Evolutionary conservation across 2,113 vertebrate genomes (phyloP), one percentile per base, ranked within the genome.

Genomic region (Illadopsis cleaveri): DNA sequence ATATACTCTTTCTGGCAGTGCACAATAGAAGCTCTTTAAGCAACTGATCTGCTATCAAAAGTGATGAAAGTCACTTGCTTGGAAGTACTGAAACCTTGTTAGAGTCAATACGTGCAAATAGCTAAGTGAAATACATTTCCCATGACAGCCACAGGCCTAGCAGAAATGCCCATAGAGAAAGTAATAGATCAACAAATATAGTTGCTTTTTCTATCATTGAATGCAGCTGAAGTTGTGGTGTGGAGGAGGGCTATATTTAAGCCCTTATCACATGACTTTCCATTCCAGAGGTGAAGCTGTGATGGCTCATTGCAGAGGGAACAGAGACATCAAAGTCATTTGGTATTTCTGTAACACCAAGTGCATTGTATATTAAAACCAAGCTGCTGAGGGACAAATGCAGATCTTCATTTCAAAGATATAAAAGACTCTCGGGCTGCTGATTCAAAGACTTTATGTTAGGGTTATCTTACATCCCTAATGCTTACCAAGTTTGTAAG

Each of bases 1-100:
- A 65, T 35, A 58, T 56, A 45, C 16, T 85, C 65, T 90, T 75
- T 75, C 61, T 3, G 0, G 28, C 48, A 89, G 6, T 13, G 38
- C 60, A 86, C 84, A 95, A 88, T 53, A 76, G 69, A 94, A 88
- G 27, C 61, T 77, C 56, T 94, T 92, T 90, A 94, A 88, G 33
- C 64, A 96, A 82, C 58, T 68, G 76, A 48, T 92, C 51, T 93
- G 20, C 57, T 79, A 91, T 78, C 31, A 91, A 56, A 42, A 90
- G 38, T 88, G 76, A 84, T 60, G 65, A 60, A 93, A 38, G 54
- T 62, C 47, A 82, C 40, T 54, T 87, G 15, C 80, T 57, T 82
- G 60, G 88, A 87, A 77, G 91, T 50, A 69, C 15, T 31, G 45
- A 96, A 92, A 86, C 12, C 28, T 73, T 91, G 76, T 86, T 85